A percentile compares a stretch with the other conserved stretches of the same genome.
Conservation (phyloP, 2,797 vertebrate genomes). For the Gymnothorax javanicus region DNA sequence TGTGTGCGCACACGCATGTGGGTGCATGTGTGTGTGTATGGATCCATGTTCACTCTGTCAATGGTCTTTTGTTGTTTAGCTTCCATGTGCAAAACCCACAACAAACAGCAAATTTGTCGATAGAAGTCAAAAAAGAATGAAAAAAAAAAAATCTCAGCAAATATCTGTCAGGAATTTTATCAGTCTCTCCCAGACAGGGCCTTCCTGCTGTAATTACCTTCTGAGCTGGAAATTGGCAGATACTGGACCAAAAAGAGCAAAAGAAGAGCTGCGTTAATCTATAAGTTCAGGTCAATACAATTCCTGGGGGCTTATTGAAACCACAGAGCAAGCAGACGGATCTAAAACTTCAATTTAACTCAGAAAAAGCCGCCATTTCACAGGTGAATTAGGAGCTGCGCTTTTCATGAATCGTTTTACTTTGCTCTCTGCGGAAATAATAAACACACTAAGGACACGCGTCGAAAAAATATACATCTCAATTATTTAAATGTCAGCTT, state of each 20-base stretch:
- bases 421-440: background rate
- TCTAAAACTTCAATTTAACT: background rate
- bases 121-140: slow-evolving; percentile 44
- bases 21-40: background rate
- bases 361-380: slow-evolving; percentile 4
- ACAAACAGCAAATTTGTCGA: slow-evolving; percentile 25
- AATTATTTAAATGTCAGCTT: slow-evolving; percentile 1
- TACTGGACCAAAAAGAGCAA: background rate
- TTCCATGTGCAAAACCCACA: slow-evolving; percentile 14
- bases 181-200: slow-evolving; percentile 36
- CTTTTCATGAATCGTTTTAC: background rate
- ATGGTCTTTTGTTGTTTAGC: background rate
- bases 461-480: background rate
- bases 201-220: background rate
- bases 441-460: background rate
- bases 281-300: slow-evolving; percentile 23
- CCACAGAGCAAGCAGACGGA: slow-evolving; percentile 6
- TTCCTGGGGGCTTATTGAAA: slow-evolving; percentile 6
- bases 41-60: background rate
- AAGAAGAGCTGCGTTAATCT: background rate
- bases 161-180: slow-evolving; percentile 34
- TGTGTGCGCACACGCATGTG: background rate
- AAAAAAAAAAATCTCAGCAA: slow-evolving; percentile 50
- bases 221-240: background rate
- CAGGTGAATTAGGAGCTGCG: background rate